phyloP scores from a whole-genome alignment of 2,797 vertebrate genomes.

The Helarctos malayanus region DNA sequence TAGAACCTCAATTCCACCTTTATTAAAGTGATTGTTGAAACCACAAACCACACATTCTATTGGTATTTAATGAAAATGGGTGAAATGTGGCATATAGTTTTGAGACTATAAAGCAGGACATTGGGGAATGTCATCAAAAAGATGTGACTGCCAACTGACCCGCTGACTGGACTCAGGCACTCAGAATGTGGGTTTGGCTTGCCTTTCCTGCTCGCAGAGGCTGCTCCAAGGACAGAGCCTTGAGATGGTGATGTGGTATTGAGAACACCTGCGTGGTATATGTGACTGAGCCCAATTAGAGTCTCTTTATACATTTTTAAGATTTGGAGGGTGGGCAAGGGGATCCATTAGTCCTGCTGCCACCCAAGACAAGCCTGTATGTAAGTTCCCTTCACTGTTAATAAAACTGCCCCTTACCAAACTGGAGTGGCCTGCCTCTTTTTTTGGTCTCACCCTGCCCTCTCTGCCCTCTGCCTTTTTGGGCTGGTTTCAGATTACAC shows the following conservation, averaged over 20 bases:
- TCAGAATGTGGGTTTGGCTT: not conserved
- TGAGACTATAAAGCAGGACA: not conserved
- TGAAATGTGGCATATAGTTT: not conserved
- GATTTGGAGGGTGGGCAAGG: not conserved
- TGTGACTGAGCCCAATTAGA: not conserved
- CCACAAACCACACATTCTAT: not conserved
- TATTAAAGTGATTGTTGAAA: conserved; percentile 22
- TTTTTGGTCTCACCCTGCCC: not conserved
- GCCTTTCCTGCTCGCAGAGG: not conserved
- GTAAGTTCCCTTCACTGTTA: not conserved
- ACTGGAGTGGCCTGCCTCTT: not conserved
- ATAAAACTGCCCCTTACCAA: not conserved
- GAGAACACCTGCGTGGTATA: not conserved
- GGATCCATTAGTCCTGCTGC: not conserved
- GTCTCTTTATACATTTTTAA: not conserved
- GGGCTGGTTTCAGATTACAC: not conserved
- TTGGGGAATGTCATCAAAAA: not conserved
- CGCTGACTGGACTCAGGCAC: not conserved
- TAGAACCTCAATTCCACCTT: conserved; percentile 12
- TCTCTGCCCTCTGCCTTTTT: not conserved
- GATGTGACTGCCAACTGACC: not conserved
- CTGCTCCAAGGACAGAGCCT: not conserved
- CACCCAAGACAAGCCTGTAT: not conserved
- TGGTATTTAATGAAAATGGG: conserved; percentile 12
- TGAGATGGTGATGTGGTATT: not conserved